Base-by-base conservation (phyloP, 2,888 invertebrate genomes). In the Zootermopsis nevadensis region DNA sequence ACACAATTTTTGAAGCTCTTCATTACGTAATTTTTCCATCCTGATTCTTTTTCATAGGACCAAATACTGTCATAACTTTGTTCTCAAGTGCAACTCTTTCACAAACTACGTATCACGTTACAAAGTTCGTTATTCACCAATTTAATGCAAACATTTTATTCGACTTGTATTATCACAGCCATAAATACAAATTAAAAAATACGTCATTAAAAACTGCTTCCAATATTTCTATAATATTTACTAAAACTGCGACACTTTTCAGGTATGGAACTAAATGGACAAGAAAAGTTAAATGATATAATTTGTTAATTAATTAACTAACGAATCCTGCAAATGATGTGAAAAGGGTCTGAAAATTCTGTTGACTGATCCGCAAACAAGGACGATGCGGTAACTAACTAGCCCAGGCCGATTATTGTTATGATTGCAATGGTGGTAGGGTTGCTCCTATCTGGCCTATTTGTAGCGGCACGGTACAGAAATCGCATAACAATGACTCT, bases 401-500 rank as follows among this genome's bases (percentile, higher is more conserved):
- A 55, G 53, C 22, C n/a, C 38, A 33, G 22, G 42, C 77, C 27
- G 53, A 53, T 66, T 79, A 79, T 79, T 79, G 66, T 66, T 79
- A 66, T 79, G 55, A 79, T 66, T 79, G 79, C 38, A 66, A 35
- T 27, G 60, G 27, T 24, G 74, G n/a, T 22, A 27, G n/a, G n/a
- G 69, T 4, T 33, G 74, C n/a, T 42, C 38, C 38, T 74, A 42
- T 74, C 74, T 74, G 74, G 38, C 74, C 38, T 74, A 74, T 74
- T 74, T 74, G 74, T 69, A 30, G 27, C 27, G 66, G 27, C 66
- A 66, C 66, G 30, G 66, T 33, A 69, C n/a, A 74, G 74, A n/a
- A 74, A 38, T 74, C 35, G 74, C 33, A 74, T 38, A 77, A 77
- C 48, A 48, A 77, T 48, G 77, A 79, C 35, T 79, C 79, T 79